Evolutionary conservation across 1,140 invertebrate species (phyloP), one percentile per base, ranked within the genome.

Genomic region (Parapsyche elsis): DNA sequence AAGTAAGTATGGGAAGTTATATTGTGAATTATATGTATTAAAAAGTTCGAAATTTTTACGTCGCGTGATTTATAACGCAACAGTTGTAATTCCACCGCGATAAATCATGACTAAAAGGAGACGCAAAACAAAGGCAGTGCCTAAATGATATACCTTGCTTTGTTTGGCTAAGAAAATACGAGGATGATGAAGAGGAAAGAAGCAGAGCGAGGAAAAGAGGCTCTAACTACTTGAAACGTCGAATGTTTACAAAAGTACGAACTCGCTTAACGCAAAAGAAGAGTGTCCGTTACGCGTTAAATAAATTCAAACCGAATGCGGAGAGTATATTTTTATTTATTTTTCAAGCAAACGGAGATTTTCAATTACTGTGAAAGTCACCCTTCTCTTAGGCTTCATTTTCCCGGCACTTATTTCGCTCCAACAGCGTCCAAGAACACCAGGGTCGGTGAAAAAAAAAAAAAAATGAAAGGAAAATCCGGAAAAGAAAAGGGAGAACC

Each of bases 301-400:
- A 38, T 38, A 38, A 38, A 38, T 38, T 38, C 30, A 7, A 38
- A 38, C 30, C 30, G 30, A 38, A 38, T n/a, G 30, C 1, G 30
- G 2, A 38, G 30, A 2, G 49, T 53, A 14, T 53, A 12, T 53
- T 53, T 53, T 53, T 53, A 53, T 53, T 53, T 53, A 14, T 16
- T 53, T 53, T 53, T 67, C 64, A 67, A 19, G 14, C 21, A 19
- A 19, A 21, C 59, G 49, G 64, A 67, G 64, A 67, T 67, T 67
- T 67, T 67, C 64, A 67, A 67, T 67, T 67, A 67, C 64, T 67
- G 24, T 23, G 64, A 67, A 67, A 67, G 64, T 67, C 64, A 67
- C 64, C 64, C 64, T 26, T 67, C 24, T 67, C 21, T 10, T 23
- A 21, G 64, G 64, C 21, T 67, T 67, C 64, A 67, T 67, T 67